Conservation (phyloP, 64 coral and sea anemone species). For the Actinia equina region DNA sequence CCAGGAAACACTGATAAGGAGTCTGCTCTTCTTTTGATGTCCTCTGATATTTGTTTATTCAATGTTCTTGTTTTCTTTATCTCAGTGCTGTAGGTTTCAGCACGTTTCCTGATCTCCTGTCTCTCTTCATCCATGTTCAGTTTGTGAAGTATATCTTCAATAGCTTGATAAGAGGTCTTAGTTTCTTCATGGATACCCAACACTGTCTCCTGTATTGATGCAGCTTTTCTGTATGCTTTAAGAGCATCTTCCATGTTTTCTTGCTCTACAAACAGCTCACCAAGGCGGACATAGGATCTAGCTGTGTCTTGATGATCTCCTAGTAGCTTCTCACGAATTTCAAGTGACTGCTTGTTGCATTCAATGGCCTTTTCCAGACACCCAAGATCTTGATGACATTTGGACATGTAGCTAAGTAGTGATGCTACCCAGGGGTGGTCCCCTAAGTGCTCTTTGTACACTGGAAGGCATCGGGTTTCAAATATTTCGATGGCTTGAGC, state of each 20-base stretch:
- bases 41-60: background rate
- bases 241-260: slow-evolving; percentile 12
- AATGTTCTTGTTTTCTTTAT: background rate
- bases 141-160: background rate
- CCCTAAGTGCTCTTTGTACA: slow-evolving; percentile 45
- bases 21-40: background rate
- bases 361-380: slow-evolving; percentile 4
- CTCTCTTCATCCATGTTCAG: background rate
- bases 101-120: background rate
- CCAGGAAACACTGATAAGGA: background rate
- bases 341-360: background rate
- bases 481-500: slow-evolving; percentile 10
- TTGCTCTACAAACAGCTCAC: background rate
- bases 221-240: slow-evolving; percentile 13
- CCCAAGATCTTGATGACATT: slow-evolving; percentile 31
- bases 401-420: slow-evolving; percentile 11
- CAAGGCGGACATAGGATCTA: background rate
- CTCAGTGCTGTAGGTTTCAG: background rate
- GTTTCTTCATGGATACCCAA: slow-evolving; percentile 11
- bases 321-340: slow-evolving; percentile 1
- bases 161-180: background rate
- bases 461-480: background rate
- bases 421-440: slow-evolving; percentile 50
- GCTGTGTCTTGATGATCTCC: slow-evolving; percentile 44
- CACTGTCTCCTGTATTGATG: background rate